Evolutionary conservation across 2,797 vertebrate species (phyloP), one percentile per base, ranked within the genome.

Genomic region (Liparis tanakae): DNA sequence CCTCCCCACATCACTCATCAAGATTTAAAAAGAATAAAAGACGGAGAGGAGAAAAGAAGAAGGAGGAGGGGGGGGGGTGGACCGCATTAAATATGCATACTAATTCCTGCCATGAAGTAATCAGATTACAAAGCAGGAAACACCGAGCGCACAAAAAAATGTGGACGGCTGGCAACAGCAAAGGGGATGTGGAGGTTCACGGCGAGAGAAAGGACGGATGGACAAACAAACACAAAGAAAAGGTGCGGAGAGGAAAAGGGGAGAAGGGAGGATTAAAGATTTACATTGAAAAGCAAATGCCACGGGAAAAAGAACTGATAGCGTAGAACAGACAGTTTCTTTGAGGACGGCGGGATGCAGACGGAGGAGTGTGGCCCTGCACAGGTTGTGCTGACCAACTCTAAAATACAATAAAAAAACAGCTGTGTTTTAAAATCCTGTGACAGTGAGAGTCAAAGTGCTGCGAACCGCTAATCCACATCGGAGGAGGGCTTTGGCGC

Each of bases 1-100:
- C 96, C 74, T 87, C 84, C 86, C 74, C 55, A 85, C 90, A 96
- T 96, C 96, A 96, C 96, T 99, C 96, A 97, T 98, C 96, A 96
- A 98, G 96, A 98, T 97, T 97, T 97, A 88, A 93, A 93, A 92
- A 91, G 88, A 91, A 92, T 67, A 87, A 89, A 96, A 96, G 87
- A 92, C 87, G 76, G 64, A 84, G 67, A 81, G 74, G 66, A 82
- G 67, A 58, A 67, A 63, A 71, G 79, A 30, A 61, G 25, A 64
- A 56, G 69, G 74, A 71, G 15, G 9, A 30, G 25, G 34, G 0
- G 22, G 9, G 33, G 0, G 37, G 53, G 39, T 75, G 70, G 82
- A 91, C 93, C 92, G 95, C 96, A 99, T 99, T 97, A 99, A 99
- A 99, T 98, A 99, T 98, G 97, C 96, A 99, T 98, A 96, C 96